A percentile compares a stretch with the other conserved stretches of the same genome.
Evolutionary conservation across 1,140 invertebrate species (phyloP).

Genomic region (Tenebrio molitor): DNA sequence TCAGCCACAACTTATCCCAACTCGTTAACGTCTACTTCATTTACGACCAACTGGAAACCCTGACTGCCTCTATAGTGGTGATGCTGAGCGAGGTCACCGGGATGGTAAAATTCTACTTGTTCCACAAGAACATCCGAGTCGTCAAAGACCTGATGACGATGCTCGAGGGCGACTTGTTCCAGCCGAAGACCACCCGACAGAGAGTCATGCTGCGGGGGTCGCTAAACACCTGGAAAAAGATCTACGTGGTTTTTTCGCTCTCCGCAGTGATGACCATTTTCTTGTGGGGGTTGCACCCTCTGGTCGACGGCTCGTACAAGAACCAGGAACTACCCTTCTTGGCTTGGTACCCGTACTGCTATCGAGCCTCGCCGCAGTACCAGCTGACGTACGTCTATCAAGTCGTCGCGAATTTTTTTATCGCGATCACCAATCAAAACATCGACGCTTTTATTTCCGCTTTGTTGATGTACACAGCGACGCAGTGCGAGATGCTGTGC

Average conservation of each 20-base stretch:
- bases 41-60: constrained; percentile 15
- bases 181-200: not conserved
- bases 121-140: not conserved
- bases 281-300: constrained; percentile 1
- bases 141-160: not conserved
- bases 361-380: not conserved
- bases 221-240: not conserved
- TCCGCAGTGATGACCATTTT: not conserved
- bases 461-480: not conserved
- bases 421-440: constrained; percentile 3
- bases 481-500: not conserved
- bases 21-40: constrained; percentile 1
- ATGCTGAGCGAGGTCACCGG: not conserved
- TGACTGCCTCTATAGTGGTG: constrained; percentile 5
- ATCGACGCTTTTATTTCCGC: constrained; percentile 11
- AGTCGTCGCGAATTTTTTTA: not conserved
- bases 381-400: constrained; percentile 21
- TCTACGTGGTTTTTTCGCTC: not conserved
- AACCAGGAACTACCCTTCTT: constrained; percentile 5
- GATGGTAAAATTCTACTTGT: constrained; percentile 5
- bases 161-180: not conserved
- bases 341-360: constrained; percentile 15
- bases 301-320: not conserved
- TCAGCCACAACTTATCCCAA: not conserved
- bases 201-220: not conserved